phyloP scores from a whole-genome alignment of 2,797 vertebrate species.

The Enteromius afrohamiltoni region DNA sequence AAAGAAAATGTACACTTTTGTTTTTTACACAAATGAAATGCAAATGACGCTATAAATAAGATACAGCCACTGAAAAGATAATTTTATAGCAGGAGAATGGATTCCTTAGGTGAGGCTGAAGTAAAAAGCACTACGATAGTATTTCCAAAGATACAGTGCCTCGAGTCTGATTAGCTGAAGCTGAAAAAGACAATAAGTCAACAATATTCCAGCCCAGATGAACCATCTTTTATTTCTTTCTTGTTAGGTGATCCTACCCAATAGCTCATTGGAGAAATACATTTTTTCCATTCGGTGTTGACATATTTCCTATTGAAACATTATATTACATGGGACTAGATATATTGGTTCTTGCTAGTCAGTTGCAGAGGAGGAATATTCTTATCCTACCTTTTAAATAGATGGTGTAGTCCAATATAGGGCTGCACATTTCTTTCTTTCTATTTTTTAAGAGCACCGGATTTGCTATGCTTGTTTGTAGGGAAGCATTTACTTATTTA shows the following conservation, averaged over 20 bases:
- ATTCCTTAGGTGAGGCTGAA: constrained; percentile 15
- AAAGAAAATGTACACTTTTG: constrained; percentile 29
- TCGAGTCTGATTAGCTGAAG: constrained; percentile 2
- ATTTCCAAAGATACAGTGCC: constrained; percentile 12
- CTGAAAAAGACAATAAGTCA: constrained; percentile 21
- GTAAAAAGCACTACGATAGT: background rate
- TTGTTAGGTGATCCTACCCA: constrained; percentile 25
- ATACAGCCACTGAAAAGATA: background rate
- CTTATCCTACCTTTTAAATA: background rate
- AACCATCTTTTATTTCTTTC: constrained; percentile 1
- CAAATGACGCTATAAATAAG: constrained; percentile 36
- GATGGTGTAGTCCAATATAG: background rate
- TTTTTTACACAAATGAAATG: constrained; percentile 25
- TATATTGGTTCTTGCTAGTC: background rate
- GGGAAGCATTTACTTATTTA: background rate
- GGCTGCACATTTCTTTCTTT: no score
- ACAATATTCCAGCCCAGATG: background rate
- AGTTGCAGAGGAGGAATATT: background rate
- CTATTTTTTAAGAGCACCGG: background rate
- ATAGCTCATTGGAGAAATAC: constrained; percentile 8
- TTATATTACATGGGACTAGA: background rate
- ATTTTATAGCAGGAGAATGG: constrained; percentile 8
- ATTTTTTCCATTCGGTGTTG: background rate
- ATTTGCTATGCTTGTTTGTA: background rate
- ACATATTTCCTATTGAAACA: constrained; percentile 6